Evolutionary conservation across 2,888 invertebrate species (phyloP).

Genomic region (Tubulanus polymorphus): DNA sequence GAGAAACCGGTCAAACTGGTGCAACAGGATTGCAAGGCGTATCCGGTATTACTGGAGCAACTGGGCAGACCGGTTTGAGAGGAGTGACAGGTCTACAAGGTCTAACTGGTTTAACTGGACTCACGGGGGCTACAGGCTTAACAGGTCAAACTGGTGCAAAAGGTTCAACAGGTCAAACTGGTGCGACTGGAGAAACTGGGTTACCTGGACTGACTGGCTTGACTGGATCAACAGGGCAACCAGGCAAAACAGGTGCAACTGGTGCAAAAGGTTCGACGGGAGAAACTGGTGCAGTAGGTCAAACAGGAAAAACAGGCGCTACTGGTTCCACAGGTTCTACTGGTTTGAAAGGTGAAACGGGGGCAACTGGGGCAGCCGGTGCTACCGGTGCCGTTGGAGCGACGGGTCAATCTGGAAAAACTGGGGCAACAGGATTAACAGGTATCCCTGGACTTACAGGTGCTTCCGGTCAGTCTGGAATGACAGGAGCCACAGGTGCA

Average conservation of each 20-base stretch:
- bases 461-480: constrained; percentile 5
- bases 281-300: not conserved
- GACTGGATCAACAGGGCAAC: constrained; percentile 3
- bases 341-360: constrained; percentile 18
- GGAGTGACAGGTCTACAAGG: constrained; percentile 15
- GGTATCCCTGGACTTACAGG: not conserved
- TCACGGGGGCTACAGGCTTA: constrained; percentile 12
- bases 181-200: constrained; percentile 11
- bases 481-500: constrained; percentile 10
- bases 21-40: constrained; percentile 47
- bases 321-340: not conserved
- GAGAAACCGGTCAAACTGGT: constrained; percentile 15
- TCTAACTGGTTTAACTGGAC: not conserved
- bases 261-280: not conserved
- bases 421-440: not conserved
- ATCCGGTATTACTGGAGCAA: constrained; percentile 10
- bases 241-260: not conserved
- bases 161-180: constrained; percentile 7
- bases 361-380: constrained; percentile 11
- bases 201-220: constrained; percentile 3
- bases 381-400: not conserved
- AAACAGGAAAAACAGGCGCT: not conserved
- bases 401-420: constrained; percentile 2
- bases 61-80: constrained; percentile 7
- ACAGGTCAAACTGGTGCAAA: constrained; percentile 13